Conservation (phyloP, 1,140 invertebrate genomes). For the Carcinoscorpius rotundicauda region DNA sequence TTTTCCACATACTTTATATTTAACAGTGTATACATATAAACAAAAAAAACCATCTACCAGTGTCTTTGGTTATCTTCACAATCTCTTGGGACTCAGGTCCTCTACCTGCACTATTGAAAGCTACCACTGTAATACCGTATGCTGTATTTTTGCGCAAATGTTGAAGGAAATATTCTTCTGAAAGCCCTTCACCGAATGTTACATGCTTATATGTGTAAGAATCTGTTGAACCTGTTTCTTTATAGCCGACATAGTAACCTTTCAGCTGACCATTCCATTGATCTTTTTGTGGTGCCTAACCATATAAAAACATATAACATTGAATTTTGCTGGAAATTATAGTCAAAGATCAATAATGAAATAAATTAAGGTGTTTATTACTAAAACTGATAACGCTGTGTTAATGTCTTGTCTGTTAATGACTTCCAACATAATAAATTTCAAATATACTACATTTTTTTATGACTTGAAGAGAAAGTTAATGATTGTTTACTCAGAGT, state of each 20-base stretch:
- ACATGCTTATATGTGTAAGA: slow-evolving; percentile 84
- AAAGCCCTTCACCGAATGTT: slow-evolving; percentile 65
- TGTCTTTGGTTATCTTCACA: slow-evolving; percentile 18
- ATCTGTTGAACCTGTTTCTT: slow-evolving; percentile 74
- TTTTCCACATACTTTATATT: no score
- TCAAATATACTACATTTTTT: no score
- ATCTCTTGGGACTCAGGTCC: slow-evolving; percentile 23
- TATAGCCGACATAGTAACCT: slow-evolving; percentile 69
- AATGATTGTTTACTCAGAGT: no score
- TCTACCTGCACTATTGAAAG: slow-evolving; percentile 23
- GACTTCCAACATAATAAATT: no score
- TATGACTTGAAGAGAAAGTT: no score
- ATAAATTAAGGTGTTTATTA: no score
- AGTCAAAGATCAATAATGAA: no score
- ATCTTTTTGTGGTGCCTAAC: slow-evolving; percentile 55
- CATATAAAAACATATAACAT: no score
- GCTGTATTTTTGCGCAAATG: slow-evolving; percentile 18
- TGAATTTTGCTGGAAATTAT: no score
- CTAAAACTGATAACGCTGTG: no score
- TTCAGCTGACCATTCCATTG: slow-evolving; percentile 88
- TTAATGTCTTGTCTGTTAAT: no score
- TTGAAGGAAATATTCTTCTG: slow-evolving; percentile 22
- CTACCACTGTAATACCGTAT: slow-evolving; percentile 23
- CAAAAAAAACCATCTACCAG: slow-evolving; percentile 10
- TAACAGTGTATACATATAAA: no score